Percentiles rank a stretch among this genome's conserved stretches.
phyloP scores from a whole-genome alignment of 2,888 invertebrate species.

The Megalurothrips usitatus region DNA sequence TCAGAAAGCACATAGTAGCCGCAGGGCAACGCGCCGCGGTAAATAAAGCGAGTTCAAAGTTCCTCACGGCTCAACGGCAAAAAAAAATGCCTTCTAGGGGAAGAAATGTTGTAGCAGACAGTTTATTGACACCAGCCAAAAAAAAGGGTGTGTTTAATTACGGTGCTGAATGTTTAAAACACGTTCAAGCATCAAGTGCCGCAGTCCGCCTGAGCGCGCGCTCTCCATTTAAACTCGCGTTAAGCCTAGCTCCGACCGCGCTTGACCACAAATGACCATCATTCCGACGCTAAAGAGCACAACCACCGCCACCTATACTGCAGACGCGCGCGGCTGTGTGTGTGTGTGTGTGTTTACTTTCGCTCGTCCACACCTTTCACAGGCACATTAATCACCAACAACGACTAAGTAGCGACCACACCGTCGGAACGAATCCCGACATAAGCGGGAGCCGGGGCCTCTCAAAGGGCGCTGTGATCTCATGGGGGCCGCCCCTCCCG shows the following conservation, averaged over 20 bases:
- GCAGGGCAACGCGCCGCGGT: too few relatives aligned
- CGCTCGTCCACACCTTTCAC: conserved; percentile 20
- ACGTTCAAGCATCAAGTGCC: too few relatives aligned
- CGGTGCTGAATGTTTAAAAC: too few relatives aligned
- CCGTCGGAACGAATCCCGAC: background rate
- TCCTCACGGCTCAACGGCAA: too few relatives aligned
- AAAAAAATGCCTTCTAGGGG: too few relatives aligned
- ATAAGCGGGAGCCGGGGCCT: background rate
- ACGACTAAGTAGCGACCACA: background rate
- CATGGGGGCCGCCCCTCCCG: background rate
- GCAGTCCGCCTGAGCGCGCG: too few relatives aligned
- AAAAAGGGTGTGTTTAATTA: too few relatives aligned
- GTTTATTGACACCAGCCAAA: too few relatives aligned
- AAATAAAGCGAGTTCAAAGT: too few relatives aligned
- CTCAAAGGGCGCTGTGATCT: background rate
- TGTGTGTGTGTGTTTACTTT: conserved; percentile 13
- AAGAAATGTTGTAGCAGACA: too few relatives aligned
- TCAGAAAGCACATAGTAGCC: too few relatives aligned
- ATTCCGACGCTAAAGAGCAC: too few relatives aligned
- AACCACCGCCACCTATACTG: background rate
- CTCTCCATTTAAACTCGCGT: background rate
- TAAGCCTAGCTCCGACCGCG: background rate
- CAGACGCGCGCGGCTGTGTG: background rate
- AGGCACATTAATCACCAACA: conserved; percentile 4
- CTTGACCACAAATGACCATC: background rate